Evolutionary conservation across 2,113 vertebrate genomes (phyloP).

Genomic region (Aphyosemion australe): DNA sequence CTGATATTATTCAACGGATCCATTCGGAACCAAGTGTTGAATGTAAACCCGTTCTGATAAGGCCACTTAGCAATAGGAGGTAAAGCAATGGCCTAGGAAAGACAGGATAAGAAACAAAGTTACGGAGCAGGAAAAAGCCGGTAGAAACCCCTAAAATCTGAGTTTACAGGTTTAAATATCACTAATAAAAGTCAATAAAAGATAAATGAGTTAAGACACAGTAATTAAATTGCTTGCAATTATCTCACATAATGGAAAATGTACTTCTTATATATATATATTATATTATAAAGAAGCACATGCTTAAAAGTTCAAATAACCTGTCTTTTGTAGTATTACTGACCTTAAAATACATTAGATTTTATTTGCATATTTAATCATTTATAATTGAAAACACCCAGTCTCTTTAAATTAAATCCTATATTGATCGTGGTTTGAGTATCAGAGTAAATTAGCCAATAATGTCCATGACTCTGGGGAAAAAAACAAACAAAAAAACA

Average conservation of each 20-base stretch:
- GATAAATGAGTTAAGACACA: background rate
- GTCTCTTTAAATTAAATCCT: no score
- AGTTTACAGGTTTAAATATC: background rate
- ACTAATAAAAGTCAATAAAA: background rate
- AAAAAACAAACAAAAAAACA: no score
- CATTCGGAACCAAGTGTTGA: constrained; percentile 99
- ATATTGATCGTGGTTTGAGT: no score
- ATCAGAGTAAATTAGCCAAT: no score
- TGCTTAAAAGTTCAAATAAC: background rate
- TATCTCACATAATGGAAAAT: no score
- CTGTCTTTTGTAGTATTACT: background rate
- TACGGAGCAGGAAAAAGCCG: background rate
- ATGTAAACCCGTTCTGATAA: constrained; percentile 97
- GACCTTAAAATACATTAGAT: no score
- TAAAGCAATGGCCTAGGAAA: constrained; percentile 90
- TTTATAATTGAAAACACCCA: background rate
- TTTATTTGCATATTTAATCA: background rate
- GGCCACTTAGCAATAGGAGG: constrained; percentile 99
- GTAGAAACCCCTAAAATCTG: background rate
- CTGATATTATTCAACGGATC: constrained; percentile 97
- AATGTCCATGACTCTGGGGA: no score
- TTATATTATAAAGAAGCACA: no score
- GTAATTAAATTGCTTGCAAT: no score
- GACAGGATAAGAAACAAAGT: constrained; percentile 10
- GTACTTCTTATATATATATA: no score